Base-by-base conservation (phyloP, 2,888 invertebrate species). In the Thyatira batis region DNA sequence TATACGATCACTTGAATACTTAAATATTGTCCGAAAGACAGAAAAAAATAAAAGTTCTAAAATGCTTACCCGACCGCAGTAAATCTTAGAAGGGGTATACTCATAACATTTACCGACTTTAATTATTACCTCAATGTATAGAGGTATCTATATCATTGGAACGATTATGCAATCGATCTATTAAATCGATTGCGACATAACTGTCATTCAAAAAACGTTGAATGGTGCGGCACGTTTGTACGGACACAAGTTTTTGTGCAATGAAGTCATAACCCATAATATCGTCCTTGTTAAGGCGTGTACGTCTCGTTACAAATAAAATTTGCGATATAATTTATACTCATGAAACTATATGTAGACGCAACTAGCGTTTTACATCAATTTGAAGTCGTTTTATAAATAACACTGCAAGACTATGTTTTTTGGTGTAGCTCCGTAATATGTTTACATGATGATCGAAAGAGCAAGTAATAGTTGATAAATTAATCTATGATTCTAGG, bases 251-350 rank as follows among this genome's bases (percentile, higher is more conserved):
- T 81, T 78, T 80, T 82, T 82, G 77, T 67, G 39, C 55, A 69
- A 61, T 85, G 84, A 84, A 78, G 78, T 84, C 84, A 84, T 78
- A 75, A 60, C 63, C 69, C 68, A 63, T 78, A 78, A 79, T 74
- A 78, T 62, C 67, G 60, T 65, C 66, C 63, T 68, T 65, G 67
- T 75, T 77, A 78, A 74, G 73, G 70, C 57, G 60, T 51, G 57
- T 65, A 65, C 51, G 50, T 51, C 20, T 21, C 33, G 45, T 46
- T 55, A 54, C 58, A 55, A 48, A 48, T 60, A 58, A 57, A 52
- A 56, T 62, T 59, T 52, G 53, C 49, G 45, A 52, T 53, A 53
- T 50, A 50, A 51, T 33, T 17, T 21, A 21, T 44, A 48, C 28
- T 49, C 39, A 39, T 39, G 17, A 8, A 39, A 17, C n/a, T 39